Evolutionary conservation across 2,797 vertebrate genomes (phyloP), one percentile per base, ranked within the genome.

Genomic region (Chelidonichthys spinosus): DNA sequence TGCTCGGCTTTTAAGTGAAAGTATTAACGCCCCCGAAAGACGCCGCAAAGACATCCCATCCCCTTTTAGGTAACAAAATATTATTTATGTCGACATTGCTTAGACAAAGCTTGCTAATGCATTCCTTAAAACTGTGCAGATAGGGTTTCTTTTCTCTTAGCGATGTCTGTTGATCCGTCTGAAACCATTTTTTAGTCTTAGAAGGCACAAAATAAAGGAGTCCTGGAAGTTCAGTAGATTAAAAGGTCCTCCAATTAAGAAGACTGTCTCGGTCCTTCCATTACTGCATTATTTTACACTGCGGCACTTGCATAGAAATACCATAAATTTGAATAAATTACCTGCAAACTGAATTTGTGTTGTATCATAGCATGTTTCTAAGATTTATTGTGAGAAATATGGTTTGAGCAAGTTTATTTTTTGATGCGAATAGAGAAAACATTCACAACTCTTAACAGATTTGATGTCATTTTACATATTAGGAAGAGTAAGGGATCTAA

Each of bases 271-370:
- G 73, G 35, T 89, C 70, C 88, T 90, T 92, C 93, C 85, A 93
- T 92, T 89, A 83, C 75, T 53, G 64, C 80, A 82, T 90, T 89
- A 89, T 90, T 90, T 90, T 81, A 88, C 81, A 86, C 81, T 72
- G 75, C 82, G 87, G 80, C 78, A 84, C 89, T 32, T 32, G 11
- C 52, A 33, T 18, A 53, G 32, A 7, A 53, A 33, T 11, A 53
- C n/a, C 49, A 50, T 25, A 17, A 8, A 25, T 25, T 50, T 25
- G 4, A 5, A 52, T 32, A 32, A 52, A 52, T 17, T 44, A 53
- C 50, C 25, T 33, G 50, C 35, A 37, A 2, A 55, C 14, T 9
- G 54, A 56, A 56, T 43, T 4, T 60, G 42, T 11, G 43, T 60
- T 60, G 39, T 14, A 0, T 33, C 25, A 35, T 46, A 33, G 4